Evolutionary conservation across 1,140 invertebrate genomes (phyloP), one percentile per base, ranked within the genome.

Genomic region (Drosophila funebris): DNA sequence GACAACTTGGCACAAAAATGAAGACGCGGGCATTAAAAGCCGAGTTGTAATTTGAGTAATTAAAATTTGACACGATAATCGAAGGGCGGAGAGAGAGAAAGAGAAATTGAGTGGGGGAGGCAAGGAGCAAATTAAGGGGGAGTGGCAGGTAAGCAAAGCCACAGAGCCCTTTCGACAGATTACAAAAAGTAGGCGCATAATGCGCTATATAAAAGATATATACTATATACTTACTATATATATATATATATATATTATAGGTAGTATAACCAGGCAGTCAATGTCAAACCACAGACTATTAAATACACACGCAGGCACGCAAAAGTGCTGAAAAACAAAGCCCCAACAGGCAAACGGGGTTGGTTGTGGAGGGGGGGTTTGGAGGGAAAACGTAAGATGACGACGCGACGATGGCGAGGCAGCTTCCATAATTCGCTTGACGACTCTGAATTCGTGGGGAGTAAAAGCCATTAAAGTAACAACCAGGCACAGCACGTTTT

Each of bases 31-130:
- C 82, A 82, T 87, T 87, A 87, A 78, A 78, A 76, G 78, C 74
- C 74, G 57, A 75, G 67, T 76, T 82, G 83, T 87, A 78, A 87
- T 87, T 87, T 87, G 75, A 88, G 82, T 87, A 87, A 87, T 87
- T 87, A 87, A 87, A 87, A 87, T 82, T 78, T 87, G 82, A 88
- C 78, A 87, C 82, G 82, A 87, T 87, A 87, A 88, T 87, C 82
- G 82, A 87, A 87, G 62, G 44, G 52, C 60, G 18, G 18, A 33
- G 13, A 22, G 13, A 18, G 33, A 13, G 33, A n/a, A 13, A 20
- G 9, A 14, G 6, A 31, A 8, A 11, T 3, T n/a, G 39, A 0
- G 4, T 13, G 53, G 3, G 27, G 56, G 16, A 18, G 37, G n/a
- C 14, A 11, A 18, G 18, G 3, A 27, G 11, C 39, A 31, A 13